Conservation (phyloP, 2,888 invertebrate genomes). For the Galerucella calmariensis region DNA sequence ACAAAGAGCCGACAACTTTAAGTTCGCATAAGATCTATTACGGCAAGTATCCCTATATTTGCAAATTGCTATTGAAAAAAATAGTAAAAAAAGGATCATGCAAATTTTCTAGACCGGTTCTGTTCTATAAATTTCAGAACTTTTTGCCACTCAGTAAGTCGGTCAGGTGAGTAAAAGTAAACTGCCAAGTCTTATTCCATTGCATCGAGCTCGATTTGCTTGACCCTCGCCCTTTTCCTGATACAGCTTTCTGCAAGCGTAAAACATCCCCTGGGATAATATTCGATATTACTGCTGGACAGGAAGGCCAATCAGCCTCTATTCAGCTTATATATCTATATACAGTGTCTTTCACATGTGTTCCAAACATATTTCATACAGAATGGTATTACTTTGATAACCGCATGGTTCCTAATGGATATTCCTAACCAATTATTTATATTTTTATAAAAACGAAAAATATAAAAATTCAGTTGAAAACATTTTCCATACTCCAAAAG, state of each 20-base stretch:
- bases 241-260: constrained; percentile 45
- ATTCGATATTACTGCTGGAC: constrained; percentile 59
- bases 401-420: no score
- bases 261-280: constrained; percentile 60
- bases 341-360: background rate
- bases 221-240: constrained; percentile 41
- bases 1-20: no score
- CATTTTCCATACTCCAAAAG: no score
- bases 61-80: no score
- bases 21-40: no score
- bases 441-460: no score
- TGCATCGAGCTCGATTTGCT: constrained; percentile 32
- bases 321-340: constrained; percentile 50
- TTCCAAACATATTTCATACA: background rate
- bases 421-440: no score
- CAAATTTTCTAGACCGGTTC: background rate
- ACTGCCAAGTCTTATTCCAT: constrained; percentile 35
- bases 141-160: background rate
- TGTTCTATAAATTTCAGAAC: background rate
- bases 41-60: no score
- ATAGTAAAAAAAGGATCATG: no score
- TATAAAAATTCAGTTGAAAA: no score
- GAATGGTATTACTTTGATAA: no score
- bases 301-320: constrained; percentile 61
- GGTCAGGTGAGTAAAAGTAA: constrained; percentile 34